Evolutionary conservation across 2,797 vertebrate genomes (phyloP).

Genomic region (Molossus alvarezi): DNA sequence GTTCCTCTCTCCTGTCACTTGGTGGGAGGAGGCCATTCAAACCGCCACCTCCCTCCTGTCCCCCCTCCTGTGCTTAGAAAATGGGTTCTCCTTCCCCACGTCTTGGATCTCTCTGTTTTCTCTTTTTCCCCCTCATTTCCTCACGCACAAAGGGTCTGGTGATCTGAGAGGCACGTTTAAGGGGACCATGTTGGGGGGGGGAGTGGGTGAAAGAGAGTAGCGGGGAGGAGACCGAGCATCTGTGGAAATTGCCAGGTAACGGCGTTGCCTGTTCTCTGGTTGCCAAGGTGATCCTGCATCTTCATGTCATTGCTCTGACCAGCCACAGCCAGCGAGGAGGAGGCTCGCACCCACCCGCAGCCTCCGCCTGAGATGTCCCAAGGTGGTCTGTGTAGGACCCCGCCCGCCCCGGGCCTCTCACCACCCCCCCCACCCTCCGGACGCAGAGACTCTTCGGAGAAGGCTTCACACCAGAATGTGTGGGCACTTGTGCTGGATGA

Average conservation of each 20-base stretch:
- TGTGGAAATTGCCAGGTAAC: constrained; percentile 47
- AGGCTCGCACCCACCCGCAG: not conserved
- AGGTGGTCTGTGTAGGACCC: not conserved
- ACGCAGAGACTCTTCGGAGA: not conserved
- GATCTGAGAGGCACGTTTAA: not conserved
- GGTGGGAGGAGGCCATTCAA: not conserved
- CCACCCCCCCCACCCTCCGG: no score
- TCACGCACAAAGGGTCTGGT: not conserved
- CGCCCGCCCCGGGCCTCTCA: not conserved
- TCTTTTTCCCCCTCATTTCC: not conserved
- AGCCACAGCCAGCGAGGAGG: not conserved
- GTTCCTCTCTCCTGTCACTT: not conserved
- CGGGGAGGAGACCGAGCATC: no score
- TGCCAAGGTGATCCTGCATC: constrained; percentile 69
- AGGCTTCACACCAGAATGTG: accelerated
- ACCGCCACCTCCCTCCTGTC: not conserved
- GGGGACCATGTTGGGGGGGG: not conserved
- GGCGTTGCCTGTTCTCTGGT: constrained; percentile 42
- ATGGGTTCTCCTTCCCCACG: not conserved
- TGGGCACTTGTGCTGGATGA: not conserved
- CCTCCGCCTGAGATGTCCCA: not conserved
- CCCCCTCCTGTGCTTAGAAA: not conserved
- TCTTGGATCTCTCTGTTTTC: not conserved
- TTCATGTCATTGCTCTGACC: not conserved
- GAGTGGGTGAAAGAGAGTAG: not conserved